Evolutionary conservation across 2,888 invertebrate genomes (phyloP).

Genomic region (Lypha dubia): DNA sequence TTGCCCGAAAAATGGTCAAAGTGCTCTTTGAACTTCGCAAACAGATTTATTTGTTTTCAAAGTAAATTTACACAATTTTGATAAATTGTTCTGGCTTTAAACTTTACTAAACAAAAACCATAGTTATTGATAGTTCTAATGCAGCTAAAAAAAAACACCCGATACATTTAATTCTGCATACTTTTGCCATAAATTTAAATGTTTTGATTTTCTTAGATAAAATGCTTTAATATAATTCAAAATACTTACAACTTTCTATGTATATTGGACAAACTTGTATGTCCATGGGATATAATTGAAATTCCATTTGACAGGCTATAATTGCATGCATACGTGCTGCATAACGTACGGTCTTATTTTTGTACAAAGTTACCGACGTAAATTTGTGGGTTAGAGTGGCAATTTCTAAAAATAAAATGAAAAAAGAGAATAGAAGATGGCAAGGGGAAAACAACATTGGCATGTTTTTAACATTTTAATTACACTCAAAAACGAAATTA

Average conservation of each 20-base stretch:
- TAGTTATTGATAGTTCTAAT: too few relatives aligned
- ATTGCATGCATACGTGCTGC: conserved; percentile 93
- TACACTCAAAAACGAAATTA: conserved; percentile 59
- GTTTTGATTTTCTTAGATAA: not conserved
- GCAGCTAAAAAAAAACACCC: too few relatives aligned
- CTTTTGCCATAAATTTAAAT: not conserved
- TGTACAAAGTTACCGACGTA: conserved; percentile 90
- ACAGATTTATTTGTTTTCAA: too few relatives aligned
- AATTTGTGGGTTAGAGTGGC: conserved; percentile 91
- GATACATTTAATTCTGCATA: too few relatives aligned
- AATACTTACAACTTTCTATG: conserved; percentile 92
- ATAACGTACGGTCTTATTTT: conserved; percentile 91
- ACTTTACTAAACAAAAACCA: too few relatives aligned
- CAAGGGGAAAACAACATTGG: conserved; percentile 53
- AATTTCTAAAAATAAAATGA: conserved; percentile 86
- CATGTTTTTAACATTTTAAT: conserved; percentile 68
- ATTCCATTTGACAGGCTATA: conserved; percentile 94
- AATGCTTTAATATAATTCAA: not conserved
- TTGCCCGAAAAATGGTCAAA: too few relatives aligned
- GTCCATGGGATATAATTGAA: conserved; percentile 93
- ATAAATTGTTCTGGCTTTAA: too few relatives aligned
- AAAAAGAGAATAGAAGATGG: conserved; percentile 13
- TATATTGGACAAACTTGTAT: conserved; percentile 93
- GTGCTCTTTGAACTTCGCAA: too few relatives aligned
- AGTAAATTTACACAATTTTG: too few relatives aligned